A percentile compares a stretch with the other conserved stretches of the same genome.
These are phyloP conservation scores for Nudaria mundana DNA, from an alignment of 2,888 invertebrate species.

Conservation along the genomic window DNA sequence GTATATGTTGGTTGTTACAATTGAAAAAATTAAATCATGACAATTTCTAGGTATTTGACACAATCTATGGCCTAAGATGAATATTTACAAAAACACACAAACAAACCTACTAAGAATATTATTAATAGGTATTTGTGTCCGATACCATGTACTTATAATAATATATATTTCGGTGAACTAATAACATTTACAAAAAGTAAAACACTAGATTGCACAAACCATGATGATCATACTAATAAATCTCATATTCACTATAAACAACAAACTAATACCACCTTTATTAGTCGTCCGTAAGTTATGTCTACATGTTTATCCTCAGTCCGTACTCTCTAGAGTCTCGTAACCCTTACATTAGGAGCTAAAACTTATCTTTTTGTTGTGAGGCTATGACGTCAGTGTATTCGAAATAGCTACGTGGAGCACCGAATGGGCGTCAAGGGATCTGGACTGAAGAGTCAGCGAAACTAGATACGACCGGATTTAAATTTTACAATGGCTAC, in stretches of 20 bases:
- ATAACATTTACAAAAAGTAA: too few species aligned
- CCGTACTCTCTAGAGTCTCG: constrained; percentile 42
- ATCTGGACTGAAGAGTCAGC: constrained; percentile 22
- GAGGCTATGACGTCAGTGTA: constrained; percentile 59
- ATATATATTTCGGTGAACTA: too few species aligned
- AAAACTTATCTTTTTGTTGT: constrained; percentile 66
- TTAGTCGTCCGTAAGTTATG: constrained; percentile 39
- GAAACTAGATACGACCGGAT: constrained; percentile 18
- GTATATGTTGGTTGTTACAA: too few species aligned
- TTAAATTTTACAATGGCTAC: too few species aligned
- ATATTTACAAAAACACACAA: too few species aligned
- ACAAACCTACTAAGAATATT: too few species aligned
- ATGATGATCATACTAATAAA: not conserved
- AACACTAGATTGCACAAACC: too few species aligned
- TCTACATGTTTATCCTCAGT: constrained; percentile 28
- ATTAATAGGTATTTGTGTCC: too few species aligned
- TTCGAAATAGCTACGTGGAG: constrained; percentile 60
- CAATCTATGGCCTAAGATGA: too few species aligned
- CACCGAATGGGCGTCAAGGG: constrained; percentile 55
- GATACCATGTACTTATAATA: too few species aligned
- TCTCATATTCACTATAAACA: constrained; percentile 3
- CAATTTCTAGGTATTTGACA: too few species aligned
- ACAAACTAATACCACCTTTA: constrained; percentile 24
- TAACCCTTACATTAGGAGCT: constrained; percentile 58
- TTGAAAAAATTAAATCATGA: too few species aligned